Percentiles rank a stretch among this genome's conserved stretches.
phyloP scores from a whole-genome alignment of 2,888 invertebrate species.

The Notocelia uddmanniana region DNA sequence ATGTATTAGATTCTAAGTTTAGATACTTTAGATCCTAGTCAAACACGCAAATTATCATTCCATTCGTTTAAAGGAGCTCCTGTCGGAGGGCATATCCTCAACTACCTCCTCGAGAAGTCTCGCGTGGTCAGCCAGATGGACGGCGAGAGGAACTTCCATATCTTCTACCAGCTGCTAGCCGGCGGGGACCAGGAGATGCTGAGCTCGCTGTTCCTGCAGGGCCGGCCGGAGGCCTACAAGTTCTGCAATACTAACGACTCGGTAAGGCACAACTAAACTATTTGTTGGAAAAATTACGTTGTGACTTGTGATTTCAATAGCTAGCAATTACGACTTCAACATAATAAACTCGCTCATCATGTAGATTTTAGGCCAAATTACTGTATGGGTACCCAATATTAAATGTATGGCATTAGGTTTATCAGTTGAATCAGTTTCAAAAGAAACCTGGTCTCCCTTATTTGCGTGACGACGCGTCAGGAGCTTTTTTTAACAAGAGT shows the following conservation, averaged over 20 bases:
- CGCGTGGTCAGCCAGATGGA: conserved; percentile 93
- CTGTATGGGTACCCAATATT: no score
- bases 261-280: conserved; percentile 79
- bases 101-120: conserved; percentile 96
- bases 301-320: neutral
- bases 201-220: conserved; percentile 88
- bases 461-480: no score
- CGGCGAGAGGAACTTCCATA: conserved; percentile 96
- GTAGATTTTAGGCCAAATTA: no score
- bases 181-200: conserved; percentile 90
- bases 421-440: no score
- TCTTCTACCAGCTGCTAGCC: conserved; percentile 94
- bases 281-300: neutral
- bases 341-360: no score
- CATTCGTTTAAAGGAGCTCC: conserved; percentile 82
- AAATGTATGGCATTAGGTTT: no score
- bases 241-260: conserved; percentile 89
- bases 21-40: no score
- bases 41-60: no score
- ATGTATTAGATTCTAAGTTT: no score
- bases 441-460: no score
- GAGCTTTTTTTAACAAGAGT: no score
- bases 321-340: no score
- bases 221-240: conserved; percentile 89
- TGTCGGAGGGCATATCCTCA: conserved; percentile 94